Evolutionary conservation across 2,113 vertebrate genomes (phyloP).

Genomic region (Ophiodon elongatus): DNA sequence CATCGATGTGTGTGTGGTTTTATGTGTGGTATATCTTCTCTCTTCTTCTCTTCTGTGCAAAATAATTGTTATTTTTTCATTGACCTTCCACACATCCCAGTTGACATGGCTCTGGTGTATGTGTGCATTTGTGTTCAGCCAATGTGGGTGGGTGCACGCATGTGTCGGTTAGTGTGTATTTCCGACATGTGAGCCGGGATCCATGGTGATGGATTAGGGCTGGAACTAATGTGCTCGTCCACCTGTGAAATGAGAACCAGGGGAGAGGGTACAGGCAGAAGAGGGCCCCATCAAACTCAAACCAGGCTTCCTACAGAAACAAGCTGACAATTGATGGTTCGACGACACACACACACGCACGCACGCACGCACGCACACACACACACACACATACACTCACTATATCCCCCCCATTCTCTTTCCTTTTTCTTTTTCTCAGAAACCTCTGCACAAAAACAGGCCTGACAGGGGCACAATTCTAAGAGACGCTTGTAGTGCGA

Average conservation of each 20-base stretch:
- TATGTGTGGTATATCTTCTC: not conserved
- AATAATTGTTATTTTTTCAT: slow-evolving; percentile 8
- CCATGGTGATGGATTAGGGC: slow-evolving; percentile 76
- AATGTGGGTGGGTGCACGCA: not conserved
- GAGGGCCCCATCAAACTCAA: slow-evolving; percentile 46
- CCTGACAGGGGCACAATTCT: slow-evolving; percentile 42
- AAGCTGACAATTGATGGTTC: slow-evolving; percentile 52
- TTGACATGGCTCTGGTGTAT: not conserved
- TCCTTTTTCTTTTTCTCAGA: slow-evolving; percentile 25
- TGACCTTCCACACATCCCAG: slow-evolving; percentile 3
- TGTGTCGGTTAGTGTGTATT: slow-evolving; percentile 23
- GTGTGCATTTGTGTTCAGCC: not conserved
- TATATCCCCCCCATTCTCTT: not conserved
- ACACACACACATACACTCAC: not conserved
- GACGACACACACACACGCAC: slow-evolving; percentile 30
- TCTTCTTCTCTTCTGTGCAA: not conserved
- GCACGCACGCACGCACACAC: not conserved
- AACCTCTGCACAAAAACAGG: slow-evolving; percentile 32
- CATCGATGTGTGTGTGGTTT: not conserved
- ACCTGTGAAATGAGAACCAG: slow-evolving; percentile 84
- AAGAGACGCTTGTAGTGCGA: slow-evolving; percentile 30
- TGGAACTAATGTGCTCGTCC: slow-evolving; percentile 80
- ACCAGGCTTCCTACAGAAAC: slow-evolving; percentile 63
- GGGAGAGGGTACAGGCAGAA: slow-evolving; percentile 51
- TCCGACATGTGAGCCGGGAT: slow-evolving; percentile 39